A percentile compares a stretch with the other conserved stretches of the same genome.
These are phyloP conservation scores for Zaprionus gabonicus DNA, from an alignment of 1,140 invertebrate species.

Conservation along the genomic window DNA sequence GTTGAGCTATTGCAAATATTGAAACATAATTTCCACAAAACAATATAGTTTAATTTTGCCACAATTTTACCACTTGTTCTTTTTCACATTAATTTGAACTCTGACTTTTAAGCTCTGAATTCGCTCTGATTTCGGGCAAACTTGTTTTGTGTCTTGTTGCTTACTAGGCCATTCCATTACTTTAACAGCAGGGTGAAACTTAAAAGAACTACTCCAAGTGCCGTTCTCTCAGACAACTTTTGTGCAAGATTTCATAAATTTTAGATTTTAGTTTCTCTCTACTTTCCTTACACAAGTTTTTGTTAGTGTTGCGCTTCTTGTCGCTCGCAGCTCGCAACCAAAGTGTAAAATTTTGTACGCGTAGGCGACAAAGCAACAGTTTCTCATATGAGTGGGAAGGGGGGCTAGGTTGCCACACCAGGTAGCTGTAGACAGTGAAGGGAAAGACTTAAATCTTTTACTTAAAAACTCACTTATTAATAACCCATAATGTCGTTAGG, in stretches of 20 bases:
- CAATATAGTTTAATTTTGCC: not conserved
- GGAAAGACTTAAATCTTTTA: slow-evolving; percentile 26
- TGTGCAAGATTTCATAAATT: slow-evolving; percentile 30
- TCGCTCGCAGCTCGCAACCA: slow-evolving; percentile 1
- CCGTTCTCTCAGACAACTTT: slow-evolving; percentile 16
- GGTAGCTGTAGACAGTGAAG: slow-evolving; percentile 8
- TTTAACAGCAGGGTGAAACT: not conserved
- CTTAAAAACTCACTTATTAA: slow-evolving; percentile 25
- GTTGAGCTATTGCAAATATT: not conserved
- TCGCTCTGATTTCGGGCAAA: not conserved
- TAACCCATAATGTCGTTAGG: slow-evolving; percentile 15
- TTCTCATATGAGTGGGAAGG: not conserved
- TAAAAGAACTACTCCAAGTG: slow-evolving; percentile 10
- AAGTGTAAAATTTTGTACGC: slow-evolving; percentile 39
- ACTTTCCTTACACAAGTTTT: slow-evolving; percentile 4
- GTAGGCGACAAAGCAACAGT: slow-evolving; percentile 26
- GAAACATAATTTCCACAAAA: not conserved
- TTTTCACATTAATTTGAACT: not conserved
- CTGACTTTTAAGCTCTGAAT: not conserved
- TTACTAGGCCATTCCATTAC: slow-evolving; percentile 24
- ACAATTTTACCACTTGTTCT: not conserved
- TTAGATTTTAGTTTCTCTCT: slow-evolving; percentile 11
- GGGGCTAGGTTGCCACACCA: not conserved
- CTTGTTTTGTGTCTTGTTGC: slow-evolving; percentile 4
- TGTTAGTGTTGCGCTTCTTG: slow-evolving; percentile 6